phyloP scores from a whole-genome alignment of 2,113 vertebrate genomes.

The Tachycineta bicolor region DNA sequence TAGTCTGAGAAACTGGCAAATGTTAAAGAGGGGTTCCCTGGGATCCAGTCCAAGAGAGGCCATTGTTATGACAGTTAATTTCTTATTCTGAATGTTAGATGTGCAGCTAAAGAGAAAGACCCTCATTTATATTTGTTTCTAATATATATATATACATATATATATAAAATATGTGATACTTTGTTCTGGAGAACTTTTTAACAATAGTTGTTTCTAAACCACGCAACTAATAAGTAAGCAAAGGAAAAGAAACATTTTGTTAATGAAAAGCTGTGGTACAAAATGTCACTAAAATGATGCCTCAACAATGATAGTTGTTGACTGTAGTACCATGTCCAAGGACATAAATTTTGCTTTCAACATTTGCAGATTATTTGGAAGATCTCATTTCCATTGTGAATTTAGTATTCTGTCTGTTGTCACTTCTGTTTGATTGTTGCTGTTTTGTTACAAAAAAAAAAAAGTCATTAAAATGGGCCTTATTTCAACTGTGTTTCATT shows the following conservation, averaged over 20 bases:
- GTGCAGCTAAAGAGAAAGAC: background rate
- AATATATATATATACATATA: background rate
- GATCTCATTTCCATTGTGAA: background rate
- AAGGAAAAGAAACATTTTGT: background rate
- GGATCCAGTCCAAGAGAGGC: background rate
- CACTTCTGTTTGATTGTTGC: background rate
- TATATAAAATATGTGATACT: background rate
- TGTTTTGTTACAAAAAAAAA: background rate
- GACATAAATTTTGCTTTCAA: background rate
- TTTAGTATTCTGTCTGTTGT: background rate
- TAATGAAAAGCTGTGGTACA: background rate
- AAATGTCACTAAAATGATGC: background rate
- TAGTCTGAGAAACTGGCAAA: background rate
- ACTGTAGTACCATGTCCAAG: background rate
- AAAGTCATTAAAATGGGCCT: background rate
- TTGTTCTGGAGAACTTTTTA: background rate
- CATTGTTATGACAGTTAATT: background rate
- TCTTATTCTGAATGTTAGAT: background rate
- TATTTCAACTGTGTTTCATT: background rate
- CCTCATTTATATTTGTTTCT: background rate
- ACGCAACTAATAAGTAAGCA: background rate
- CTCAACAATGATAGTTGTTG: background rate
- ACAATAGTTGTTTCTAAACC: background rate
- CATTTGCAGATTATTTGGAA: background rate
- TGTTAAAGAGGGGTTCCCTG: background rate